Conservation (phyloP, 2,797 vertebrate species). For the Cirrhinus mrigala region DNA sequence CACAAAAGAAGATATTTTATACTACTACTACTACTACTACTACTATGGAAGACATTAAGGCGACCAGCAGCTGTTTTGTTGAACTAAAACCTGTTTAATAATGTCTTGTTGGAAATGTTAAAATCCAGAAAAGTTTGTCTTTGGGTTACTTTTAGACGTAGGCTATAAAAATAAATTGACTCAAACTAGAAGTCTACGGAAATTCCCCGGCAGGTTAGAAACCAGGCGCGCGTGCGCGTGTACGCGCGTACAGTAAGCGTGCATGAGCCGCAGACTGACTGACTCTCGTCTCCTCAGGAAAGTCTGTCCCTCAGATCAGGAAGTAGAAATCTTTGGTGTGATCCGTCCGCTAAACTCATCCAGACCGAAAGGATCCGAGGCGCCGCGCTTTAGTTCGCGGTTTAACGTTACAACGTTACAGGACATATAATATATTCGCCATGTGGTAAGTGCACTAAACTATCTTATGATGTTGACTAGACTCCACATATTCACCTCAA, state of each 20-base stretch:
- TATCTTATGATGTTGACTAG: not conserved
- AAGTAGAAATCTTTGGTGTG: constrained; percentile 11
- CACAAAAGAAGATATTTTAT: no score
- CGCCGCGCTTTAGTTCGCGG: not conserved
- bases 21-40: no score
- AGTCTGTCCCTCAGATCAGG: constrained; percentile 14
- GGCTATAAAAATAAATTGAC: no score
- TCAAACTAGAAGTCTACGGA: not conserved
- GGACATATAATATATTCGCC: not conserved
- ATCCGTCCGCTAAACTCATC: not conserved
- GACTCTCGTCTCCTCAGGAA: not conserved
- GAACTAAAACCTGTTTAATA: no score
- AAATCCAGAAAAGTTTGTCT: no score
- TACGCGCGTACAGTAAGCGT: not conserved
- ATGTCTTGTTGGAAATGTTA: no score
- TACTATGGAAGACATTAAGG: no score
- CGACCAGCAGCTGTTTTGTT: no score
- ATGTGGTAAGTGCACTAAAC: not conserved
- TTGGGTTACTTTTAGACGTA: no score
- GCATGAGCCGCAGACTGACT: not conserved
- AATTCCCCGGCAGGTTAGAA: not conserved
- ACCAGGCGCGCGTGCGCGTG: not conserved
- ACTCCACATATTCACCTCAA: not conserved
- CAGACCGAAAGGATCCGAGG: not conserved
- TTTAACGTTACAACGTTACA: no score